A percentile compares a stretch with the other conserved stretches of the same genome.
Conservation (phyloP, 64 coral and sea anemone genomes). For the Montipora sp. region DNA sequence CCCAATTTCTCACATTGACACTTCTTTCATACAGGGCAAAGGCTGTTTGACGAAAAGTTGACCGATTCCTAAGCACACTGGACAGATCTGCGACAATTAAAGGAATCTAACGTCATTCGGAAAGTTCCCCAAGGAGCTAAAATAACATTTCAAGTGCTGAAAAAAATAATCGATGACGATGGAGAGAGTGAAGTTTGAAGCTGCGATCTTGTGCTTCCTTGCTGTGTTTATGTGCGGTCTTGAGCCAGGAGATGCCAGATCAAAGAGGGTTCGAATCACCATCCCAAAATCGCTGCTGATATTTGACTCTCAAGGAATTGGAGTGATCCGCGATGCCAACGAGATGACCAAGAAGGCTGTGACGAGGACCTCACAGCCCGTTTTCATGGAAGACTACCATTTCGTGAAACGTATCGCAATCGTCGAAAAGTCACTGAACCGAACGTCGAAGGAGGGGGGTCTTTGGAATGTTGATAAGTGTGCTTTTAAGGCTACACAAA, state of each 20-base stretch:
- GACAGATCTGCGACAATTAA: not conserved
- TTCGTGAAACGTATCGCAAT: constrained; percentile 93
- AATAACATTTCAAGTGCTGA: not conserved
- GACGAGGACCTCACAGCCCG: constrained; percentile 5
- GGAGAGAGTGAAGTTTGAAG: constrained; percentile 1
- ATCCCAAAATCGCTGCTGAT: constrained; percentile 60
- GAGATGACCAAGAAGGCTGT: constrained; percentile 43
- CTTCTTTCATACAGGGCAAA: constrained; percentile 16
- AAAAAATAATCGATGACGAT: not conserved
- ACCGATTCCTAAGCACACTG: not conserved
- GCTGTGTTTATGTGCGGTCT: not conserved
- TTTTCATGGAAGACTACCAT: constrained; percentile 85
- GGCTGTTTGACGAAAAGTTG: not conserved
- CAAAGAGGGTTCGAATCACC: constrained; percentile 12
- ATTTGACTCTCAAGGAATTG: constrained; percentile 48
- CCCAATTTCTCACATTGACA: not conserved
- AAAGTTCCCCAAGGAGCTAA: not conserved
- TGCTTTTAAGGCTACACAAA: constrained; percentile 76
- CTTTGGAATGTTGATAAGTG: constrained; percentile 92
- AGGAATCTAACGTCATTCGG: too few species aligned
- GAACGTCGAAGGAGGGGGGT: constrained; percentile 76
- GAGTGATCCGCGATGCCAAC: constrained; percentile 40
- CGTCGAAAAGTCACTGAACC: constrained; percentile 81
- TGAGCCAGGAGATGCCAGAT: constrained; percentile 10
- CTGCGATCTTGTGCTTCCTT: not conserved